Conservation (phyloP, 1,140 invertebrate genomes). For the Frieseomelitta varia region DNA sequence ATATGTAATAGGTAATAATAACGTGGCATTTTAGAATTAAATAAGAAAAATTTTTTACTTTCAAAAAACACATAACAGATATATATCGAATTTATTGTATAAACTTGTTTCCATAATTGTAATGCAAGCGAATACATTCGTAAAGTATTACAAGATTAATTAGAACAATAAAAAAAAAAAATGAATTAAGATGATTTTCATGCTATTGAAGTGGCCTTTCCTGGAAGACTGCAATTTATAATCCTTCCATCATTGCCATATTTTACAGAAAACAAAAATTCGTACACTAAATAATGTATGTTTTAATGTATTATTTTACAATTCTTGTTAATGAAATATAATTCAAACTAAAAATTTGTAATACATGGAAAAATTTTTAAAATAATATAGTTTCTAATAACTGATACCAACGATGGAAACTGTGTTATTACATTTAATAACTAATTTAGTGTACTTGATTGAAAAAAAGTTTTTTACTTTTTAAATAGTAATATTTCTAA, state of each 20-base stretch:
- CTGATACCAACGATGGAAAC: slow-evolving; percentile 50
- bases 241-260: slow-evolving; percentile 72
- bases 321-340: slow-evolving; percentile 48
- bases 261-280: slow-evolving; percentile 61
- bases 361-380: slow-evolving; percentile 33
- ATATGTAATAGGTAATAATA: slow-evolving; percentile 64
- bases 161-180: slow-evolving; percentile 55
- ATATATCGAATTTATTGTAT: slow-evolving; percentile 49
- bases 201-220: slow-evolving; percentile 78
- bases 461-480: slow-evolving; percentile 40
- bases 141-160: slow-evolving; percentile 50
- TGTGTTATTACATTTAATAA: slow-evolving; percentile 63
- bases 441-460: slow-evolving; percentile 44
- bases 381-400: slow-evolving; percentile 45
- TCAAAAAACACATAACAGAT: slow-evolving; percentile 39
- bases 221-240: slow-evolving; percentile 78
- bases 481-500: slow-evolving; percentile 56
- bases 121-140: slow-evolving; percentile 51
- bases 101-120: slow-evolving; percentile 56
- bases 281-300: slow-evolving; percentile 43
- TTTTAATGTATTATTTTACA: slow-evolving; percentile 51
- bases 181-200: slow-evolving; percentile 62
- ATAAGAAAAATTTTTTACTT: slow-evolving; percentile 57
- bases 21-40: slow-evolving; percentile 62
- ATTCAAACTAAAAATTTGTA: slow-evolving; percentile 45